These are phyloP conservation scores for Lepilemur septentrionalis DNA, from an alignment of 2,797 vertebrate genomes.

Conservation along the genomic window DNA sequence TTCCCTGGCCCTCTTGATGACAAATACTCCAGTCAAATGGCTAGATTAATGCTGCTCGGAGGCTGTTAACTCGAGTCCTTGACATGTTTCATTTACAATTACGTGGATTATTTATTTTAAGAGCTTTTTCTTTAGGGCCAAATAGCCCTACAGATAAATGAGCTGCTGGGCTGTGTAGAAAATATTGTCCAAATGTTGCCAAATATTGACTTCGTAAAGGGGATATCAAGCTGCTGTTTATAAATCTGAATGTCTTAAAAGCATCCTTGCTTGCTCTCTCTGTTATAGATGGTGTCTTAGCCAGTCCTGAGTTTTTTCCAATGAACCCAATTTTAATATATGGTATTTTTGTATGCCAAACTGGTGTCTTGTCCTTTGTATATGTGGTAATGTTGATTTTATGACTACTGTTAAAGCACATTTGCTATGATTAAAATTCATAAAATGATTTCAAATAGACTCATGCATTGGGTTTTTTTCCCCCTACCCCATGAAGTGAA, in stretches of 20 bases:
- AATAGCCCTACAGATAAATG: conserved; percentile 59
- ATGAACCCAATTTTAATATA: conserved; percentile 72
- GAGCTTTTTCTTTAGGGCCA: conserved; percentile 58
- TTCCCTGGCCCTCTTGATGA: conserved; percentile 51
- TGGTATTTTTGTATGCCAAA: conserved; percentile 79
- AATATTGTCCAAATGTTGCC: conserved; percentile 77
- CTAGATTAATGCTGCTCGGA: conserved; percentile 61
- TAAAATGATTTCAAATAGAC: conserved; percentile 79
- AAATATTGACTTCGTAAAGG: conserved; percentile 81
- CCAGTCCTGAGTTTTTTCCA: conserved; percentile 61
- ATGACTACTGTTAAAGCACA: conserved; percentile 80
- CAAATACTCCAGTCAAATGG: conserved; percentile 62
- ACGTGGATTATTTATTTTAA: conserved; percentile 69
- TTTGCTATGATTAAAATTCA: conserved; percentile 84
- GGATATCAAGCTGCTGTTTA: conserved; percentile 79
- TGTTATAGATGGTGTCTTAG: conserved; percentile 76
- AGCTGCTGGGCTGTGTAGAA: conserved; percentile 66
- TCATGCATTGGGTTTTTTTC: conserved; percentile 44
- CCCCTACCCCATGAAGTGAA: background rate
- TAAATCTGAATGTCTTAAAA: conserved; percentile 81
- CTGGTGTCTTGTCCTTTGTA: conserved; percentile 81
- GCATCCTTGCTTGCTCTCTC: conserved; percentile 77
- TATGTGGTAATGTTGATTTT: conserved; percentile 78
- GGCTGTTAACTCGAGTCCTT: conserved; percentile 63
- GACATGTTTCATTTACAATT: conserved; percentile 71